Conservation (phyloP, 2,797 vertebrate genomes). For the Syndactyla subalaris region DNA sequence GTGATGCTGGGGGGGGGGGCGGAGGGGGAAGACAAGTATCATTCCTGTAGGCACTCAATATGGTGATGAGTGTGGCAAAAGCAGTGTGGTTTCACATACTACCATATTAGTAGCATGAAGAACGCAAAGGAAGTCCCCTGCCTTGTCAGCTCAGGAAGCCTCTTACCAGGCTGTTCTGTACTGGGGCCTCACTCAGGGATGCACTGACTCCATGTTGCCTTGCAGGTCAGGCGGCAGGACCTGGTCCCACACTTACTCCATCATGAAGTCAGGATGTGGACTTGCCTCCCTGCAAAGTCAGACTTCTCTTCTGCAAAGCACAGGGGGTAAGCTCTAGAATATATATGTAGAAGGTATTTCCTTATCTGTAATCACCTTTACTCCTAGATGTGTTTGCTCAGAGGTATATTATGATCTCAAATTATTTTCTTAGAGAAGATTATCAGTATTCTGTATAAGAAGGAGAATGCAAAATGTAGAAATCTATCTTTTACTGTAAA, state of each 20-base stretch:
- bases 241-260: not conserved
- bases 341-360: not conserved
- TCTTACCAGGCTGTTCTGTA: not conserved
- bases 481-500: not conserved
- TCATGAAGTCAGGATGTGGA: not conserved
- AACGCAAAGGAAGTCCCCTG: not conserved
- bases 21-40: not conserved
- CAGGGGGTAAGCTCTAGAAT: not conserved
- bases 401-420: not conserved
- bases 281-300: not conserved
- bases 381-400: not conserved
- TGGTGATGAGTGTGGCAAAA: not conserved
- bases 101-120: not conserved
- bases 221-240: not conserved
- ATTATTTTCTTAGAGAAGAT: not conserved
- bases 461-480: not conserved
- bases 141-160: not conserved
- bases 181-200: not conserved
- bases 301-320: not conserved
- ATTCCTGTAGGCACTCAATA: not conserved
- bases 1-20: not conserved
- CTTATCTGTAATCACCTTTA: not conserved
- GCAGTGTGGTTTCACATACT: not conserved
- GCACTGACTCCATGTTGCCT: accelerated
- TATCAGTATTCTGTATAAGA: not conserved